Conservation (phyloP, 2,797 vertebrate genomes). For the Tenualosa ilisha region DNA sequence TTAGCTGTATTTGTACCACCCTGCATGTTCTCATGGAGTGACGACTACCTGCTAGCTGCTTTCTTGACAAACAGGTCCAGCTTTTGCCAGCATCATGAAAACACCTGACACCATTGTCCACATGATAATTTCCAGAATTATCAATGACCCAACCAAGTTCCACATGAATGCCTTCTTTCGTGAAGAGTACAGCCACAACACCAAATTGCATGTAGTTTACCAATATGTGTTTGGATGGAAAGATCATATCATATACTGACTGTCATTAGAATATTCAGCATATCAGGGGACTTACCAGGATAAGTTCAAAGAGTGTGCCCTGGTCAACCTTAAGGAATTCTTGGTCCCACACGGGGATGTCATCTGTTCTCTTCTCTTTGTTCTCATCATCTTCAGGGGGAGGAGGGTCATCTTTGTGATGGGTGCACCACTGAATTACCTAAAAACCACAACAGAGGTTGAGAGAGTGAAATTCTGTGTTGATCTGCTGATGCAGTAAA, state of each 20-base stretch:
- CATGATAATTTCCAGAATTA: not conserved
- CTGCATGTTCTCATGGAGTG: not conserved
- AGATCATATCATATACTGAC: not conserved
- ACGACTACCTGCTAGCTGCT: not conserved
- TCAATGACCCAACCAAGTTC: not conserved
- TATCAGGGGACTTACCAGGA: constrained; percentile 77
- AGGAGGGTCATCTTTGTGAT: constrained; percentile 99
- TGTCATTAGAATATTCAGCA: not conserved
- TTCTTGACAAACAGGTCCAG: constrained; percentile 7
- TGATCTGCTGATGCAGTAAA: not conserved
- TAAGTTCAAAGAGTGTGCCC: constrained; percentile 97
- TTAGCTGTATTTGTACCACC: not conserved
- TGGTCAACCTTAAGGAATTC: constrained; percentile 99
- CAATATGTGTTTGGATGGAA: not conserved
- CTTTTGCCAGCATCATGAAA: not conserved
- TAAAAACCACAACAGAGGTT: constrained; percentile 51
- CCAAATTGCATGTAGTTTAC: not conserved
- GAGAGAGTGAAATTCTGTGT: not conserved
- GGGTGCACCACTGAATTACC: constrained; percentile 99
- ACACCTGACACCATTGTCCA: not conserved
- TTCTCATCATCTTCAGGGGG: constrained; percentile 98
- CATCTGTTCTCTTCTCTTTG: constrained; percentile 98
- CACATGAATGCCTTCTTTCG: not conserved
- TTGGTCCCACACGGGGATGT: constrained; percentile 99
- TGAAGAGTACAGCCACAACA: not conserved